Conservation (phyloP, 2,113 vertebrate genomes). For the Lepidothrix coronata region DNA sequence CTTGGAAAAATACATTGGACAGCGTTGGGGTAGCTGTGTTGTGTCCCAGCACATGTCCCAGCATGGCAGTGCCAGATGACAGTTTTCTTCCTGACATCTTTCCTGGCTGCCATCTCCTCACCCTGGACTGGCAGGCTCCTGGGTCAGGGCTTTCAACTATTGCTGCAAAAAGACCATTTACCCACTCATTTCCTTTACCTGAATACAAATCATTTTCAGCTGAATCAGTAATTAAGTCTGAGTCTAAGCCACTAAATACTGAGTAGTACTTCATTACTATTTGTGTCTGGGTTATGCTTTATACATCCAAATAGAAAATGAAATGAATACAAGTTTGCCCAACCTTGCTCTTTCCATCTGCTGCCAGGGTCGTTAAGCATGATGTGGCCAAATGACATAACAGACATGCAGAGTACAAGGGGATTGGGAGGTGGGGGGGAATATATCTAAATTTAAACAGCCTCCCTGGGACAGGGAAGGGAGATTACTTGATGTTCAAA, state of each 20-base stretch:
- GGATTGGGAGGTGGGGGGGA: accelerated
- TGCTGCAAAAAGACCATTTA: not conserved
- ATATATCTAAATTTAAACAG: not conserved
- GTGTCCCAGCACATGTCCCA: not conserved
- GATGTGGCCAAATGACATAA: not conserved
- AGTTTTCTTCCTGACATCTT: not conserved
- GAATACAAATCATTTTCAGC: not conserved
- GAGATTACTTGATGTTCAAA: not conserved
- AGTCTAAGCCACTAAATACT: not conserved
- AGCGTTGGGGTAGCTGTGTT: accelerated
- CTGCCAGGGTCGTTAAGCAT: not conserved
- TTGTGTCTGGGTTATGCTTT: not conserved
- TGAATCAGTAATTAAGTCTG: not conserved
- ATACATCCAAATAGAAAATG: not conserved
- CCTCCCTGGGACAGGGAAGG: not conserved
- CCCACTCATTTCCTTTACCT: not conserved
- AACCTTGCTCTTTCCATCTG: not conserved
- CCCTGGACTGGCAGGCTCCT: not conserved
- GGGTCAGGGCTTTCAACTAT: not conserved
- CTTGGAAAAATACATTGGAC: not conserved
- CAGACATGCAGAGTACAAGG: not conserved
- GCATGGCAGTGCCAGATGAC: not conserved
- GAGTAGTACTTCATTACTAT: not conserved
- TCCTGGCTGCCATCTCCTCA: not conserved
- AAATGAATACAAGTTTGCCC: not conserved